A percentile compares a stretch with the other conserved stretches of the same genome.
Conservation (phyloP, 2,113 vertebrate species). For the Dicerorhinus sumatrensis region DNA sequence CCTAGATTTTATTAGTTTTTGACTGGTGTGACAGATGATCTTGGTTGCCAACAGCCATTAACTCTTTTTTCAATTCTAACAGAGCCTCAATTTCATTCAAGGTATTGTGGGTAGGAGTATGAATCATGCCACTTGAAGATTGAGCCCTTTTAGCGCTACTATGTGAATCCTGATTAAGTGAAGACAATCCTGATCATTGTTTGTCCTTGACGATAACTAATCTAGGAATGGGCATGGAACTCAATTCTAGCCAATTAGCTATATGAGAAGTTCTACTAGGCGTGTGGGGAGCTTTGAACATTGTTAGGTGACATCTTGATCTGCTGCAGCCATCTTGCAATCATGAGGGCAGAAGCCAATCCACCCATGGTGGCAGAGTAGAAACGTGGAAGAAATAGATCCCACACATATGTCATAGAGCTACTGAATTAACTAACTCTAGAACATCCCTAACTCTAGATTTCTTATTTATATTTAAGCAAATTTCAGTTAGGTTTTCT, state of each 20-base stretch:
- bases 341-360: neutral
- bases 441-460: neutral
- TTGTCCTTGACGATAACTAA: neutral
- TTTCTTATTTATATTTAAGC: conserved; percentile 10
- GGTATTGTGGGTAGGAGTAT: neutral
- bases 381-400: neutral
- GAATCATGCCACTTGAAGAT: neutral
- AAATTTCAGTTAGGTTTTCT: neutral
- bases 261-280: neutral
- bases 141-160: neutral
- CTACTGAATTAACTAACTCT: neutral
- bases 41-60: neutral
- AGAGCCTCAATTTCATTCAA: conserved; percentile 49
- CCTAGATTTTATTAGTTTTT: neutral
- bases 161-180: neutral
- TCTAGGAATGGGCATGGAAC: neutral
- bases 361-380: neutral
- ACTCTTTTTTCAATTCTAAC: conserved; percentile 11
- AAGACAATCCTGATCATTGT: neutral
- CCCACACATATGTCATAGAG: neutral
- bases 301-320: neutral
- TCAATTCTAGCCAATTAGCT: neutral
- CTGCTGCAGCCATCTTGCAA: neutral
- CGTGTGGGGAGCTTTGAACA: neutral
- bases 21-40: neutral